Conservation (phyloP, 2,797 vertebrate genomes). For the Dendrocincla tyrannina region DNA sequence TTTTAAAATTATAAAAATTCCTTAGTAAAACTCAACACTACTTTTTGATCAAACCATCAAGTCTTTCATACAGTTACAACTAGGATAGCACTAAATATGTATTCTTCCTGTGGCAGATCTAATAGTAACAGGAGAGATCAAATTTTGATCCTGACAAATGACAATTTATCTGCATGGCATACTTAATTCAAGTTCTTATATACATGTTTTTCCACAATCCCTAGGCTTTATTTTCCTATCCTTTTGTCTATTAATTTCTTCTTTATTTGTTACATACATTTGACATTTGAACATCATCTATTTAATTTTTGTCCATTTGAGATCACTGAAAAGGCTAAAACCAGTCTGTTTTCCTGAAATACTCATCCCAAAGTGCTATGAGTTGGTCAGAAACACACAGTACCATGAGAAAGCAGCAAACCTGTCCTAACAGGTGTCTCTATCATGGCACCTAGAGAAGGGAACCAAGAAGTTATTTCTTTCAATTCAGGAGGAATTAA, state of each 20-base stretch:
- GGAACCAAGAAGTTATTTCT: background rate
- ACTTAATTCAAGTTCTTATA: background rate
- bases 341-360: background rate
- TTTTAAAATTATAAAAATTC: background rate
- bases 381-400: background rate
- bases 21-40: background rate
- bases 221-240: background rate
- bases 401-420: background rate
- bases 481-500: background rate
- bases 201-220: background rate
- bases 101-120: background rate
- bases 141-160: background rate
- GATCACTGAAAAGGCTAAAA: background rate
- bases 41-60: background rate
- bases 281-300: background rate
- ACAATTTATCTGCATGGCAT: background rate
- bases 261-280: background rate
- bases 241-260: background rate
- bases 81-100: background rate
- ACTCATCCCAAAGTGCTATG: background rate
- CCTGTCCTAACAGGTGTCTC: background rate
- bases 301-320: background rate
- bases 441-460: background rate
- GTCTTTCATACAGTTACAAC: background rate
- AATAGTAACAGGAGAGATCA: background rate